Evolutionary conservation across 2,888 invertebrate species (phyloP).

Genomic region (Ceramica pisi): DNA sequence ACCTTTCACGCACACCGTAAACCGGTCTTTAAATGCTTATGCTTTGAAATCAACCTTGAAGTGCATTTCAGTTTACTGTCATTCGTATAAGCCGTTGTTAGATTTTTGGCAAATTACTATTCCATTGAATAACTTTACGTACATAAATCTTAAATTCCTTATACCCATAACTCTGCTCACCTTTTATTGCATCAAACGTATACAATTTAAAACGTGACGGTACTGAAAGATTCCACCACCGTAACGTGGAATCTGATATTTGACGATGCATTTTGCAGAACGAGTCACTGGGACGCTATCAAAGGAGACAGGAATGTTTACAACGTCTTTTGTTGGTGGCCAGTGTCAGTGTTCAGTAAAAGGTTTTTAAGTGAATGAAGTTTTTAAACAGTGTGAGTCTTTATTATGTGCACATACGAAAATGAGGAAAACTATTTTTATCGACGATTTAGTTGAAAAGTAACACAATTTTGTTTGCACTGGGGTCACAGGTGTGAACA

Average conservation of each 20-base stretch:
- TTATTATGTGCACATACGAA: too few species aligned
- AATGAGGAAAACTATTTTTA: too few species aligned
- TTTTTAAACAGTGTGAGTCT: too few species aligned
- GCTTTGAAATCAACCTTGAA: too few species aligned
- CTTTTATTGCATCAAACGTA: conserved; percentile 5
- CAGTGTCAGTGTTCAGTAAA: background rate
- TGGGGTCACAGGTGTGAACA: too few species aligned
- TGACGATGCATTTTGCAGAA: conserved; percentile 49
- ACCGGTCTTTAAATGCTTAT: too few species aligned
- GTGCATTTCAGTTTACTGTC: too few species aligned
- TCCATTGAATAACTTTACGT: background rate
- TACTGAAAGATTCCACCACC: conserved; percentile 12
- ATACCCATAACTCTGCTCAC: background rate
- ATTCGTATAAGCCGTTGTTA: too few species aligned
- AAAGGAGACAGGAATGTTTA: conserved; percentile 39
- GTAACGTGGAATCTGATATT: conserved; percentile 49
- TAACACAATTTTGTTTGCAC: too few species aligned
- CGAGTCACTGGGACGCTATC: conserved; percentile 35
- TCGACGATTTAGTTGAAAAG: too few species aligned
- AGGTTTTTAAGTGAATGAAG: background rate
- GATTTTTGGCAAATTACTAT: too few species aligned
- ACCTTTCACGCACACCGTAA: too few species aligned
- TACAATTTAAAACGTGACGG: conserved; percentile 42
- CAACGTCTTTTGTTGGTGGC: conserved; percentile 34
- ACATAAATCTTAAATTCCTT: background rate